Percentiles rank a stretch among this genome's conserved stretches.
phyloP scores from a whole-genome alignment of 2,113 vertebrate genomes.

The Rhynchopsitta pachyrhyncha region DNA sequence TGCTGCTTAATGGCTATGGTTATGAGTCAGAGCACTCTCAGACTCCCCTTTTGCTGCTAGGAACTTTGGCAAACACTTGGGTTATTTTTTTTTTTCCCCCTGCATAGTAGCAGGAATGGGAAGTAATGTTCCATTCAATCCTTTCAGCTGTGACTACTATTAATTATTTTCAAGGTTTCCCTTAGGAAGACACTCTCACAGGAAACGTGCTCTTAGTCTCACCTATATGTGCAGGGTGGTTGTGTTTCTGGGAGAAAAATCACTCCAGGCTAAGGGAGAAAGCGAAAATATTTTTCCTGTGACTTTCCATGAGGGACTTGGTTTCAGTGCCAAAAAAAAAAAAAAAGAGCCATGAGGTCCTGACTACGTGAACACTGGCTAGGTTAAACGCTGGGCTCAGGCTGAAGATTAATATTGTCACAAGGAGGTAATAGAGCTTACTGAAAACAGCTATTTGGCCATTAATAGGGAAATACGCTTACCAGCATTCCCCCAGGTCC shows the following conservation, averaged over 20 bases:
- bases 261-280: neutral
- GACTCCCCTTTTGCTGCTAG: neutral
- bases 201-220: slow-evolving; percentile 41
- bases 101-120: slow-evolving; percentile 52
- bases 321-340: neutral
- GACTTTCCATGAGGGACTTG: neutral
- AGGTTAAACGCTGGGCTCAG: neutral
- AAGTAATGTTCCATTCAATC: slow-evolving; percentile 51
- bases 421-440: neutral
- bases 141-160: slow-evolving; percentile 46
- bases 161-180: slow-evolving; percentile 58
- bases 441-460: neutral
- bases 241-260: neutral
- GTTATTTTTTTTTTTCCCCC: neutral
- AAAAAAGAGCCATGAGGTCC: neutral
- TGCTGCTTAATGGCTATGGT: neutral
- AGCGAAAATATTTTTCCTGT: neutral
- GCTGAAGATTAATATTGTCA: neutral
- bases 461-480: neutral
- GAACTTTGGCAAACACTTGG: slow-evolving; percentile 25
- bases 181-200: slow-evolving; percentile 41
- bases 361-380: neutral
- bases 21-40: slow-evolving; percentile 34
- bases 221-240: neutral
- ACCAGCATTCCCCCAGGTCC: neutral